A percentile compares a stretch with the other conserved stretches of the same genome.
Conservation (phyloP, 2,797 vertebrate genomes). For the Pseudocheirus occidentalis region DNA sequence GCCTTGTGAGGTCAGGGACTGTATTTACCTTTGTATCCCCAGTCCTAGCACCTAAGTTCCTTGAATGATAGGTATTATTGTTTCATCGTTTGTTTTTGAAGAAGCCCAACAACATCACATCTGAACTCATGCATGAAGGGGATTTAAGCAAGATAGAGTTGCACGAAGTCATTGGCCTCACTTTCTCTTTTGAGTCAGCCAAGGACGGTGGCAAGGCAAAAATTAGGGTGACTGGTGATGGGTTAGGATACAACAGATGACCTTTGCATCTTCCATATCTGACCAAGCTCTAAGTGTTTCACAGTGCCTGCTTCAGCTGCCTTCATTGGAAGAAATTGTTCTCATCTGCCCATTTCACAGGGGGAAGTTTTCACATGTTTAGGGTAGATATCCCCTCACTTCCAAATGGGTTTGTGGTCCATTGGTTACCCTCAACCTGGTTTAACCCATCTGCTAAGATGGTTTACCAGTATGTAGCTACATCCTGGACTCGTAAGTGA, state of each 20-base stretch:
- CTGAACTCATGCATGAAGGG: not conserved
- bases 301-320: no score
- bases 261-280: not conserved
- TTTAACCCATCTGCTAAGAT: not conserved
- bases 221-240: not conserved
- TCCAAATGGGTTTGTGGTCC: not conserved
- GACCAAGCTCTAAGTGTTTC: not conserved
- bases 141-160: not conserved
- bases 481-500: not conserved
- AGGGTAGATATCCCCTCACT: not conserved
- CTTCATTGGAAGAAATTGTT: not conserved
- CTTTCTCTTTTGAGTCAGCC: not conserved
- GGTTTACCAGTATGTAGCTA: not conserved
- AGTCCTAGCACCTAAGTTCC: not conserved
- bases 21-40: not conserved
- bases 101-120: not conserved
- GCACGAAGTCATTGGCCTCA: not conserved
- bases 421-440: not conserved
- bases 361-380: not conserved
- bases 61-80: not conserved
- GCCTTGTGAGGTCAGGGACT: not conserved
- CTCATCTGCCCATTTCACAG: not conserved
- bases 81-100: no score
- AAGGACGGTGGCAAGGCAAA: not conserved
- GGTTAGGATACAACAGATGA: not conserved